Conservation (phyloP, 2,888 invertebrate genomes). For the Cosmia pyralina region DNA sequence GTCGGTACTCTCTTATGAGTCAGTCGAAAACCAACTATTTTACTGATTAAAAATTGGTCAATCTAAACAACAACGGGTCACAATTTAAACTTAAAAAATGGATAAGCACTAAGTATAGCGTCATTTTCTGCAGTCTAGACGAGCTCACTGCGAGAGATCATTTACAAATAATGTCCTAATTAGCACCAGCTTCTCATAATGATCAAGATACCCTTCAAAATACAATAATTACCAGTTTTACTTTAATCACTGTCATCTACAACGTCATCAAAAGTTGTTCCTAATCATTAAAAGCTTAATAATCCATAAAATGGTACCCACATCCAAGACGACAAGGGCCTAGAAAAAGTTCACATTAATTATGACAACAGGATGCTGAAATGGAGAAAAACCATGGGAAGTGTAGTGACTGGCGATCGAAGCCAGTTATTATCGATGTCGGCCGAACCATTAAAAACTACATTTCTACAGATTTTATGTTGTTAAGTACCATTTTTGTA, state of each 20-base stretch:
- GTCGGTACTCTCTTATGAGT: too few species aligned
- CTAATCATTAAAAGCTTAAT: conserved; percentile 20
- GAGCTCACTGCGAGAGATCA: background rate
- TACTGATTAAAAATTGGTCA: background rate
- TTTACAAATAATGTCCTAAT: background rate
- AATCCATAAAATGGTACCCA: conserved; percentile 34
- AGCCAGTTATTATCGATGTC: conserved; percentile 41
- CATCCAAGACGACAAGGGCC: conserved; percentile 12
- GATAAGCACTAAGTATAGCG: too few species aligned
- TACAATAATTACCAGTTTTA: background rate
- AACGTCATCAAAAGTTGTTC: conserved; percentile 4
- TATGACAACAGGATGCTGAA: conserved; percentile 57
- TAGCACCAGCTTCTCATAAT: background rate
- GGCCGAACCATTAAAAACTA: conserved; percentile 40
- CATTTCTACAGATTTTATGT: conserved; percentile 40
- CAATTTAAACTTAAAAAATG: background rate
- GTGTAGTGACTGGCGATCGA: conserved; percentile 40
- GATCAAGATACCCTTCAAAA: background rate
- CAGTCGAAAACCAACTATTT: background rate
- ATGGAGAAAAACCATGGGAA: conserved; percentile 62
- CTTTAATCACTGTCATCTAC: background rate
- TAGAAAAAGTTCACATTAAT: conserved; percentile 54
- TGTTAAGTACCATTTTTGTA: conserved; percentile 12
- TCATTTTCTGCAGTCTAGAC: too few species aligned
- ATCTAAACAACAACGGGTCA: background rate